These are phyloP conservation scores for Rhodeus uyekii DNA, from an alignment of 2,797 vertebrate genomes.

Conservation along the genomic window DNA sequence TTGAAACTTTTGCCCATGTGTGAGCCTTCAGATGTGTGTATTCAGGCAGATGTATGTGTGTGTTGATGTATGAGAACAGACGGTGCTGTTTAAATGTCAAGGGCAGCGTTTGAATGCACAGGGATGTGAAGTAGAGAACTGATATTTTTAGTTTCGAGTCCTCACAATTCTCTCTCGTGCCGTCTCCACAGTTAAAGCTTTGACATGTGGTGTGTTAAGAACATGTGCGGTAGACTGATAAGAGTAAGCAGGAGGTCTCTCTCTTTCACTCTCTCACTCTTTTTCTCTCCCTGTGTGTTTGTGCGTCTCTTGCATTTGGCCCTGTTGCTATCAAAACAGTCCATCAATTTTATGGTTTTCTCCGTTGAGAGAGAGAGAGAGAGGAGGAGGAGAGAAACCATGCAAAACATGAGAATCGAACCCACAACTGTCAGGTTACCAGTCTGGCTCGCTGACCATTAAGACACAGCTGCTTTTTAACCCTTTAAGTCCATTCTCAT, in stretches of 20 bases:
- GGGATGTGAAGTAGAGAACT: conserved; percentile 37
- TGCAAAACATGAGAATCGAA: too few relatives aligned
- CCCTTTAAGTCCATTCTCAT: too few relatives aligned
- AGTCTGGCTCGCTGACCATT: too few relatives aligned
- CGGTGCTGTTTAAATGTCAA: conserved; percentile 50
- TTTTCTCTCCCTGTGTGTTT: conserved; percentile 21
- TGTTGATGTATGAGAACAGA: conserved; percentile 30
- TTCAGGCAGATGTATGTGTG: conserved; percentile 9
- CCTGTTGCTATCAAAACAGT: conserved; percentile 63
- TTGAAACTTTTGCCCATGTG: conserved; percentile 18
- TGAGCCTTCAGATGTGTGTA: conserved; percentile 14
- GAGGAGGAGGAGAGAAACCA: conserved; percentile 8
- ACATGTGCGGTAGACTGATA: conserved; percentile 80
- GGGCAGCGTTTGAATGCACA: conserved; percentile 42
- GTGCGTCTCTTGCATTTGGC: conserved; percentile 54
- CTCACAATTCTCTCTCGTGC: conserved; percentile 37
- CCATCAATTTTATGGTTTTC: conserved; percentile 59
- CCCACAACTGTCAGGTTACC: too few relatives aligned
- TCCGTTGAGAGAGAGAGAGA: conserved; percentile 33
- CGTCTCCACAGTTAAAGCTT: conserved; percentile 15
- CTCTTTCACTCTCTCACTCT: conserved; percentile 45
- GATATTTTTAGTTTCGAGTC: conserved; percentile 53
- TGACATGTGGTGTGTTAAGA: conserved; percentile 64
- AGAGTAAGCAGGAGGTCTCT: conserved; percentile 63
- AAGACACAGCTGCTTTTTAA: too few relatives aligned